Evolutionary conservation across 2,113 vertebrate species (phyloP), one percentile per base, ranked within the genome.

Genomic region (Corapipo altera): DNA sequence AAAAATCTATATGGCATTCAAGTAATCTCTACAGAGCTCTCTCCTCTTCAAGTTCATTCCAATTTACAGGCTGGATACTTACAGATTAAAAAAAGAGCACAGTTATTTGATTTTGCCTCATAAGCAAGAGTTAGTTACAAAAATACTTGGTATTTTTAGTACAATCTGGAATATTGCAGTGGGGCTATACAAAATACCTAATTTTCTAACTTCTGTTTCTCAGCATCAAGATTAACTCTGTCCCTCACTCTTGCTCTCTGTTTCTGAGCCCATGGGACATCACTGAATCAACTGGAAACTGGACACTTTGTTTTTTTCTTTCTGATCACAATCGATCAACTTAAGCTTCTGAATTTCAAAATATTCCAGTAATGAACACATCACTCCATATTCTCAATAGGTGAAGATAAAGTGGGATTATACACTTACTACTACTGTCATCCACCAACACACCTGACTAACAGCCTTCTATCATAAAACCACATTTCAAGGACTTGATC

Each of bases 121-220:
- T 89, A 95, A 96, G 84, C 84, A 92, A 91, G 52, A 91, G 46
- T 82, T 95, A 61, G 79, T 78, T 87, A 85, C 75, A 93, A 93
- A 88, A 95, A 85, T 62, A 91, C 33, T 86, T 24, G 27, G n/a
- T 91, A 88, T 95, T 96, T 96, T 92, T 83, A 89, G 92, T 76
- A 52, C 62, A 83, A 33, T 91, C 70, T 70, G 58, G 54, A 55
- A 72, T 79, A 76, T 75, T 89, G 32, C 54, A 72, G 65, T 19
- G 52, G 49, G 37, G 54, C 64, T 89, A 65, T 49, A 74, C 19
- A 75, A 84, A 95, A 84, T 23, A 69, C 8, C 70, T 58, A 8
- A 21, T 93, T 89, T 96, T 66, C 39, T 66, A 73, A 79, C 46
- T 93, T 73, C 32, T 15, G 11, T 32, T 66, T 95, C 81, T 93